A percentile compares a stretch with the other conserved stretches of the same genome.
These are phyloP conservation scores for Eristalis tenax DNA, from an alignment of 2,888 invertebrate species.

Conservation along the genomic window DNA sequence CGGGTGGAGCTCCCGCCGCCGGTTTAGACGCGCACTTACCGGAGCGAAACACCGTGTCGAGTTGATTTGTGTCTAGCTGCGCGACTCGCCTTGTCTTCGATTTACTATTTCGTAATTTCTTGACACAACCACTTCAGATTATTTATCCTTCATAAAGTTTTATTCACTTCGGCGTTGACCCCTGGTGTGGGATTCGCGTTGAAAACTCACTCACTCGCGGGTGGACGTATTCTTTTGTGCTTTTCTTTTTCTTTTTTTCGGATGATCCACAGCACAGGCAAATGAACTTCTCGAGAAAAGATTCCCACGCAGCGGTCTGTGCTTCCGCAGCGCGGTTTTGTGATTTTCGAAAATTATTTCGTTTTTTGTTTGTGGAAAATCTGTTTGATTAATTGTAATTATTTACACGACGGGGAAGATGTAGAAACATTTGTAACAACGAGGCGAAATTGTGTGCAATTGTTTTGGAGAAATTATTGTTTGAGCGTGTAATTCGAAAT, in stretches of 20 bases:
- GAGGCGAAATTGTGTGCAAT: constrained; percentile 8
- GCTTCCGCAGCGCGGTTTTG: constrained; percentile 9
- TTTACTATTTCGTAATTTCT: constrained; percentile 62
- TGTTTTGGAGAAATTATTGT: constrained; percentile 6
- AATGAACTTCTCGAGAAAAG: constrained; percentile 53
- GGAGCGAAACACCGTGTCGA: constrained; percentile 25
- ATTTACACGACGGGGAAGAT: constrained; percentile 14
- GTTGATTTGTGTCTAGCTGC: constrained; percentile 20
- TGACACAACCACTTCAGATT: constrained; percentile 37
- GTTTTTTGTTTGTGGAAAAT: background rate
- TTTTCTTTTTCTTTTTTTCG: background rate
- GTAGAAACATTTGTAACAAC: constrained; percentile 25
- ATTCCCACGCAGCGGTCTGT: constrained; percentile 46
- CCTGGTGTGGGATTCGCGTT: background rate
- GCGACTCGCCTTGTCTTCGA: constrained; percentile 19
- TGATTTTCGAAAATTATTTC: constrained; percentile 2
- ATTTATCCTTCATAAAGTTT: constrained; percentile 31
- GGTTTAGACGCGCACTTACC: constrained; percentile 6
- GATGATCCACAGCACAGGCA: constrained; percentile 36
- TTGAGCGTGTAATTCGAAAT: background rate
- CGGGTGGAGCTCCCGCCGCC: background rate
- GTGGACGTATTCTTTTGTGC: background rate
- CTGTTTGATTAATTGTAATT: constrained; percentile 21
- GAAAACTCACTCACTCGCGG: constrained; percentile 33
- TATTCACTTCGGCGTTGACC: constrained; percentile 1